Conservation (phyloP, 2,113 vertebrate species). For the Rhabdomys dilectus region DNA sequence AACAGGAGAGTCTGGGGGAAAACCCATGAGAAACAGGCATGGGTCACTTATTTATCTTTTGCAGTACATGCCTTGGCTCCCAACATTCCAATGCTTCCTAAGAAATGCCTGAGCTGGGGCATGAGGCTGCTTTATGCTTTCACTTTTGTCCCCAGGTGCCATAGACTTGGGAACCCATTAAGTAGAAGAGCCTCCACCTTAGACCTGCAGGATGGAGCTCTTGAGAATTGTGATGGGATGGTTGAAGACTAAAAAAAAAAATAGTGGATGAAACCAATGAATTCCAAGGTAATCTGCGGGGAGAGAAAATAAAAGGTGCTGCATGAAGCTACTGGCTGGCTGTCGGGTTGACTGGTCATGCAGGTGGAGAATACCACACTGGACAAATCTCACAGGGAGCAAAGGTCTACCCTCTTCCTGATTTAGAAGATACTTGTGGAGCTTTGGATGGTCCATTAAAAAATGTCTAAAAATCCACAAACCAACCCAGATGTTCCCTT, state of each 20-base stretch:
- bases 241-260: constrained; percentile 77
- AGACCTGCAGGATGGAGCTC: background rate
- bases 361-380: constrained; percentile 75
- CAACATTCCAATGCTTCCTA: background rate
- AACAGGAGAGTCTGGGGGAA: no score
- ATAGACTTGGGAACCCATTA: background rate
- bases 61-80: background rate
- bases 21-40: background rate
- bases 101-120: background rate
- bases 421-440: constrained; percentile 63
- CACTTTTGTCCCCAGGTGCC: background rate
- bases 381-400: constrained; percentile 72
- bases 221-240: constrained; percentile 66
- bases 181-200: background rate
- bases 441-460: constrained; percentile 72
- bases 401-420: background rate
- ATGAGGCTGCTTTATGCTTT: background rate
- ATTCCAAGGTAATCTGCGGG: constrained; percentile 66
- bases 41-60: fast-evolving
- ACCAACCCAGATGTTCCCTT: constrained; percentile 50
- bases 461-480: constrained; percentile 74
- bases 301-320: background rate
- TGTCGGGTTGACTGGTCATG: constrained; percentile 71
- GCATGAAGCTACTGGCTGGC: constrained; percentile 79
- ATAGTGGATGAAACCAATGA: constrained; percentile 78